These are phyloP conservation scores for Zaprionus kolodkinae DNA, from an alignment of 1,140 invertebrate species.

Conservation along the genomic window DNA sequence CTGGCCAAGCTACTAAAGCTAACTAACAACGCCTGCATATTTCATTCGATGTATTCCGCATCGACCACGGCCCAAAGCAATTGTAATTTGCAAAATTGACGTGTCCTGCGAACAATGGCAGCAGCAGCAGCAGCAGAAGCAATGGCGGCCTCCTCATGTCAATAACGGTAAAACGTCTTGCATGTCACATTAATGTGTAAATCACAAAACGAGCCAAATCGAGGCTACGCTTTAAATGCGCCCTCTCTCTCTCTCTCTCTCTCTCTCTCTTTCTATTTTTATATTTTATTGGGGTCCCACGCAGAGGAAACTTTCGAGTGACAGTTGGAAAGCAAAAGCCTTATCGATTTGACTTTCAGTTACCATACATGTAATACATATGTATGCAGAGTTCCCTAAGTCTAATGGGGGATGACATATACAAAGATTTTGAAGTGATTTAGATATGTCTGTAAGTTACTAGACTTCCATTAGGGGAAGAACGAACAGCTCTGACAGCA, in stretches of 20 bases:
- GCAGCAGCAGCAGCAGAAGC: slow-evolving; percentile 5
- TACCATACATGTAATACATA: too few relatives aligned
- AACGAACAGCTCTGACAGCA: too few relatives aligned
- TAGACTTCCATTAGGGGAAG: too few relatives aligned
- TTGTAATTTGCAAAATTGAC: slow-evolving; percentile 80
- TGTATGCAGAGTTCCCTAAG: too few relatives aligned
- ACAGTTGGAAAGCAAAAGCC: background rate
- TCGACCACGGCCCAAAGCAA: slow-evolving; percentile 65
- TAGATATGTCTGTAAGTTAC: too few relatives aligned
- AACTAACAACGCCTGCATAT: slow-evolving; percentile 70
- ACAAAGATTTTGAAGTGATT: too few relatives aligned
- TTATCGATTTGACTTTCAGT: too few relatives aligned
- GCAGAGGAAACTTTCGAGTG: background rate
- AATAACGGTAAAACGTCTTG: slow-evolving; percentile 61
- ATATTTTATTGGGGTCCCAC: background rate
- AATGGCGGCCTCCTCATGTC: slow-evolving; percentile 38
- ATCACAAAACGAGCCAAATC: slow-evolving; percentile 24
- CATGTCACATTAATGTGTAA: slow-evolving; percentile 68
- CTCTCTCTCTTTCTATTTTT: background rate
- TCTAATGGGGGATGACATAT: too few relatives aligned
- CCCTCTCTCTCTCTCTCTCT: background rate
- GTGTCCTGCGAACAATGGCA: slow-evolving; percentile 47
- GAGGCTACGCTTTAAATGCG: slow-evolving; percentile 15
- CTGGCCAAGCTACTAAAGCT: slow-evolving; percentile 13
- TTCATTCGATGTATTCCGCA: slow-evolving; percentile 66